phyloP scores from a whole-genome alignment of 2,797 vertebrate genomes.

The Sebastes taczanowskii region DNA sequence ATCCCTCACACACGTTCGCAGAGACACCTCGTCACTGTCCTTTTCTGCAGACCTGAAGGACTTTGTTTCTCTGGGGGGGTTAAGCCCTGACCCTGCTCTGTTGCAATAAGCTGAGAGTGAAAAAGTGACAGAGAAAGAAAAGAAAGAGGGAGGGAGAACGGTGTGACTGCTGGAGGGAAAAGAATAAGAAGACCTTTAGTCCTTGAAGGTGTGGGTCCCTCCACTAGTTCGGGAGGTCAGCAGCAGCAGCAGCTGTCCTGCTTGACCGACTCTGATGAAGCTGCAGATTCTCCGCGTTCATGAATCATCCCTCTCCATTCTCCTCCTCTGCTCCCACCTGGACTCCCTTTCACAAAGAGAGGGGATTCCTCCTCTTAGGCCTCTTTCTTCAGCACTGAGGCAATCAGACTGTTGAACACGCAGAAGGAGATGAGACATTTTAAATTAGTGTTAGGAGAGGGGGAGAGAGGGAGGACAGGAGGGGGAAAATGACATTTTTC shows the following conservation, averaged over 20 bases:
- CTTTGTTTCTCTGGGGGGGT: slow-evolving; percentile 41
- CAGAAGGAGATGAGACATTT: slow-evolving; percentile 83
- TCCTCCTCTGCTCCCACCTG: slow-evolving; percentile 65
- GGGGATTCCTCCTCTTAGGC: slow-evolving; percentile 79
- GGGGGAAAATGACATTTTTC: slow-evolving; percentile 77
- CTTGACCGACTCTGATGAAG: slow-evolving; percentile 83
- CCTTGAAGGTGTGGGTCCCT: slow-evolving; percentile 64
- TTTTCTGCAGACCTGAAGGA: slow-evolving; percentile 45
- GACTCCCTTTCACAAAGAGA: slow-evolving; percentile 76
- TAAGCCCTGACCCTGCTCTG: slow-evolving; percentile 47
- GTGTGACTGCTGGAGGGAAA: slow-evolving; percentile 25
- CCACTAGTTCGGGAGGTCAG: slow-evolving; percentile 48
- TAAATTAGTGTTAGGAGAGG: slow-evolving; percentile 77
- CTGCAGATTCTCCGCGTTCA: slow-evolving; percentile 76
- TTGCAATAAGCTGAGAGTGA: slow-evolving; percentile 48
- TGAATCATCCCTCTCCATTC: slow-evolving; percentile 70
- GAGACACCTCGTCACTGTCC: slow-evolving; percentile 19
- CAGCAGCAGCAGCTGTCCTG: slow-evolving; percentile 63
- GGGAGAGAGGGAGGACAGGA: slow-evolving; percentile 34
- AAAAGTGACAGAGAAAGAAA: slow-evolving; percentile 47
- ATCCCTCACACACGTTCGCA: neutral
- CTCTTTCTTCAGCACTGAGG: slow-evolving; percentile 77
- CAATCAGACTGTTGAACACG: slow-evolving; percentile 82
- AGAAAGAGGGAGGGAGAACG: slow-evolving; percentile 20
- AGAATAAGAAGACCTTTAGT: slow-evolving; percentile 62